Conservation (phyloP, 2,113 vertebrate genomes). For the Callospermophilus lateralis region DNA sequence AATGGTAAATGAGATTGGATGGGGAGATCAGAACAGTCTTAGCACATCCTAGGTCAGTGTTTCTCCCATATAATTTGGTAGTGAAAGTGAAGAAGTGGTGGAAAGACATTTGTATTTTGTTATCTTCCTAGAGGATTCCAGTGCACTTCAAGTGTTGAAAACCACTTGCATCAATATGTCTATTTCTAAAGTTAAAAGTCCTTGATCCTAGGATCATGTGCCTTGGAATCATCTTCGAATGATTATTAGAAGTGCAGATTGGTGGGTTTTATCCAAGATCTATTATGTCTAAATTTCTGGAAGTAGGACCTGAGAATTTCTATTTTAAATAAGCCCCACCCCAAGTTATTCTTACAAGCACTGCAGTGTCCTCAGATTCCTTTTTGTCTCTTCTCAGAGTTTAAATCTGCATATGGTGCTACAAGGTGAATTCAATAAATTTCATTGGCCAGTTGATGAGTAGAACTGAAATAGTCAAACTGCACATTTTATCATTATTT, state of each 20-base stretch:
- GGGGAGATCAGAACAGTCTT: not conserved
- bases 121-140: not conserved
- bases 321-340: not conserved
- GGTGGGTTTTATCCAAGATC: not conserved
- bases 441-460: not conserved
- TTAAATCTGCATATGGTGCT: not conserved
- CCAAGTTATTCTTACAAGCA: not conserved
- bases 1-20: not conserved
- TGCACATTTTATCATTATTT: not conserved
- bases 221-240: not conserved
- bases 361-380: not conserved
- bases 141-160: not conserved
- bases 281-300: not conserved
- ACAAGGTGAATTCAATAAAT: conserved; percentile 37
- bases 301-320: not conserved
- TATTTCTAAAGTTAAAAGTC: not conserved
- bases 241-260: conserved; percentile 10
- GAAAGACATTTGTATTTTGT: not conserved
- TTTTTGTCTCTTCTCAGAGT: conserved; percentile 1
- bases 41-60: not conserved
- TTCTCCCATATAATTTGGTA: not conserved
- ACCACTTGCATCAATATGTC: not conserved
- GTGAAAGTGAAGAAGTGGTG: not conserved
- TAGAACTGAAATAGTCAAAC: not conserved
- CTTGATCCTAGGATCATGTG: not conserved